These are phyloP conservation scores for Laspeyria flexula DNA, from an alignment of 2,888 invertebrate genomes.

Conservation along the genomic window DNA sequence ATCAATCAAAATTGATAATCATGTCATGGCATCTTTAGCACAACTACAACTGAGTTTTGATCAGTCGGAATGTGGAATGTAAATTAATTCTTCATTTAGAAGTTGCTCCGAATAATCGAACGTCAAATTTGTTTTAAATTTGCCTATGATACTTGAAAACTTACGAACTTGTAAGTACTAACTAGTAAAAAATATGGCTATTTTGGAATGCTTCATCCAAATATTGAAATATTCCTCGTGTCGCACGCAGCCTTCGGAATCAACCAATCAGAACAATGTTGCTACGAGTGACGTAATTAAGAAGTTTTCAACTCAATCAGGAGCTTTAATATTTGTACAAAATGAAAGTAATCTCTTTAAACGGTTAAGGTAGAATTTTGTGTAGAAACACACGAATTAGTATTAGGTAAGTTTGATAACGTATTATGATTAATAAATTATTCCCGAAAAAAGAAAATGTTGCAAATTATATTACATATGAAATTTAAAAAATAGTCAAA, in stretches of 20 bases:
- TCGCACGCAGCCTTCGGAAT: constrained; percentile 29
- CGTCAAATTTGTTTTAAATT: not conserved
- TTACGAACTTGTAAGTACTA: constrained; percentile 10
- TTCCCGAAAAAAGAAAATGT: no score
- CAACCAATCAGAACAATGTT: constrained; percentile 42
- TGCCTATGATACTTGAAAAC: not conserved
- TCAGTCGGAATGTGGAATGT: no score
- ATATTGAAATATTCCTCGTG: constrained; percentile 15
- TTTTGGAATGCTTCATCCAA: constrained; percentile 26
- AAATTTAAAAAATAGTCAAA: no score
- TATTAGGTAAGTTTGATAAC: constrained; percentile 14
- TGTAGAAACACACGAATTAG: constrained; percentile 36
- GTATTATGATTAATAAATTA: no score
- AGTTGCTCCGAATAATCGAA: no score
- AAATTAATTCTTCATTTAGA: no score
- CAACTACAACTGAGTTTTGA: no score
- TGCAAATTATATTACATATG: no score
- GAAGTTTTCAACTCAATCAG: constrained; percentile 74
- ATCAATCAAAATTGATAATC: no score
- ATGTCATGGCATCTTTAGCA: no score
- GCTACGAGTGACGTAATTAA: constrained; percentile 52
- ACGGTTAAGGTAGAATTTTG: constrained; percentile 53
- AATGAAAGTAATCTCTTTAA: constrained; percentile 70
- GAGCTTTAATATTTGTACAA: constrained; percentile 67
- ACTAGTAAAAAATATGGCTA: not conserved